Evolutionary conservation across 2,888 invertebrate species (phyloP), one percentile per base, ranked within the genome.

Genomic region (Autographa pulchrina): DNA sequence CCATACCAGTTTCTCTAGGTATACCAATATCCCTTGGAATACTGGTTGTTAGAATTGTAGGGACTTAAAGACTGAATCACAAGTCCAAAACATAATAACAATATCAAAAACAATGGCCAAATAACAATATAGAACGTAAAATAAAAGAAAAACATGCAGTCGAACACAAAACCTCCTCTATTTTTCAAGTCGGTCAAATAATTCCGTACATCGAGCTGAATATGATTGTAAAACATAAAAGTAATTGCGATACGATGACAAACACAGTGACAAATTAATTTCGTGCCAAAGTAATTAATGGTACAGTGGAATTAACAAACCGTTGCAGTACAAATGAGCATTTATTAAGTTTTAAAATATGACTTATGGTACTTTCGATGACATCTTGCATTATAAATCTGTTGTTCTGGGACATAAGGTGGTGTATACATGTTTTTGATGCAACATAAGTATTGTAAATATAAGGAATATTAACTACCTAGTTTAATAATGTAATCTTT

Each of bases 211-310:
- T 71, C 62, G 62, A 68, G 62, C 35, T 77, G 13, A 20, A 67
- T 43, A 48, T n/a, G 41, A 18, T 60, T 38, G 4, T 31, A 35
- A 31, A 71, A 72, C 66, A 31, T 25, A 76, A 81, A 72, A n/a
- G 18, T 65, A 65, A 77, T 77, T 67, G 68, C 65, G 65, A 66
- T 70, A 83, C 73, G 68, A 75, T 75, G 74, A 73, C 72, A 78
- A 65, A 80, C 77, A 77, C 72, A 78, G 80, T 61, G 68, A 66
- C 70, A 77, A 77, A 72, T 70, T 70, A 78, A 77, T 77, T 67
- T 73, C 72, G 66, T 75, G 67, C 78, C 77, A 72, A 25, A 72
- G 74, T 81, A 82, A 78, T 72, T 66, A 73, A 81, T 78, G 65
- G 16, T 18, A 25, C 68, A 60, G 31, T 14, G 14, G 65, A 77